phyloP scores from a whole-genome alignment of 1,140 invertebrate genomes.

The Formica exsecta region DNA sequence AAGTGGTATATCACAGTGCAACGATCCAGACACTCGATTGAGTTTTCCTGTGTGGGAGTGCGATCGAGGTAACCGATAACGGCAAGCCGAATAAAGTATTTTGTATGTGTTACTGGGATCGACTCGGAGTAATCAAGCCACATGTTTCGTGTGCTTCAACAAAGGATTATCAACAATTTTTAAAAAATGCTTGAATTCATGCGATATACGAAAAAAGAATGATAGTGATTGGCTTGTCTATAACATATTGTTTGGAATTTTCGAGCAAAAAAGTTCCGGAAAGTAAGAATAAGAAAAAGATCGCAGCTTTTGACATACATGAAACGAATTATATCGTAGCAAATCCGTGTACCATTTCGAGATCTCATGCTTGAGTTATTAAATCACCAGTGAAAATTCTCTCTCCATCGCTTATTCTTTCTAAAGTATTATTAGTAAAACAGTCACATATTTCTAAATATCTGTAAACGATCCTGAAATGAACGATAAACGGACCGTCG shows the following conservation, averaged over 20 bases:
- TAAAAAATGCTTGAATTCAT: background rate
- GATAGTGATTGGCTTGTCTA: constrained; percentile 22
- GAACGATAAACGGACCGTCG: constrained; percentile 66
- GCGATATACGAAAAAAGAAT: background rate
- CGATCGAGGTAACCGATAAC: constrained; percentile 23
- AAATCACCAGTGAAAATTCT: background rate
- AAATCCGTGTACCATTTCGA: background rate
- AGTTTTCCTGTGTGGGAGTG: constrained; percentile 41
- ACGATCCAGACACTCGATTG: constrained; percentile 71
- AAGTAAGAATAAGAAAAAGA: background rate
- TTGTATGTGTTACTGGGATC: background rate
- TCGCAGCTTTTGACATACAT: background rate
- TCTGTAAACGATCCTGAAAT: constrained; percentile 72
- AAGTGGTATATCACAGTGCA: constrained; percentile 76
- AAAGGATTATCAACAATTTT: constrained; percentile 14
- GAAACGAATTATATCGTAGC: background rate
- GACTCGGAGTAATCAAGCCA: constrained; percentile 1
- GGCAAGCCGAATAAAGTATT: background rate
- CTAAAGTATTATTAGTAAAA: constrained; percentile 70
- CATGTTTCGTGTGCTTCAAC: background rate
- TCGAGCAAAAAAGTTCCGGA: background rate
- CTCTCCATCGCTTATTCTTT: constrained; percentile 54
- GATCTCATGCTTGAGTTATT: constrained; percentile 22
- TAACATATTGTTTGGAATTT: background rate
- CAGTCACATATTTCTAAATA: constrained; percentile 69